A percentile compares a stretch with the other conserved stretches of the same genome.
These are phyloP conservation scores for Sebastes steindachneri DNA, from an alignment of 2,797 vertebrate species.

Conservation along the genomic window DNA sequence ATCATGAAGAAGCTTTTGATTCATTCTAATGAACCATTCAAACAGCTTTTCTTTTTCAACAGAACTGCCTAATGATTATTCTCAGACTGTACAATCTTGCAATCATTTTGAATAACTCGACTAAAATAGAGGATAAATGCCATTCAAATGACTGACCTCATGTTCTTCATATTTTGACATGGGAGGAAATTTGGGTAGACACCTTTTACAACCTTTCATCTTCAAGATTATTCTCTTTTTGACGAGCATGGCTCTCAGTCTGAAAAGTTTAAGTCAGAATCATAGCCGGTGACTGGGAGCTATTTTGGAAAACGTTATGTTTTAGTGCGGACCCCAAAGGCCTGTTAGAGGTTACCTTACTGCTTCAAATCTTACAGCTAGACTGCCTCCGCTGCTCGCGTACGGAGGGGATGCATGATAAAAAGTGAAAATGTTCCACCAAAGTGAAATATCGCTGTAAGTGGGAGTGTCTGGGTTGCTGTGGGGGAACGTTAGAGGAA, in stretches of 20 bases:
- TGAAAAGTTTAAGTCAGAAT: slow-evolving; percentile 58
- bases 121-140: slow-evolving; percentile 58
- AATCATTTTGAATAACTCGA: slow-evolving; percentile 57
- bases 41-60: slow-evolving; percentile 28
- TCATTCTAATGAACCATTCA: slow-evolving; percentile 68
- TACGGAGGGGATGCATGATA: slow-evolving; percentile 44
- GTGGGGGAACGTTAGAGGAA: slow-evolving; percentile 81
- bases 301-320: slow-evolving; percentile 58
- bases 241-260: slow-evolving; percentile 25
- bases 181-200: slow-evolving; percentile 25
- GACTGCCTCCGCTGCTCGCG: slow-evolving; percentile 53
- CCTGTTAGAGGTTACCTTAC: slow-evolving; percentile 57
- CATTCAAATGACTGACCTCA: slow-evolving; percentile 51
- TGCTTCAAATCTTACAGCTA: slow-evolving; percentile 42
- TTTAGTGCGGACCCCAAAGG: slow-evolving; percentile 45
- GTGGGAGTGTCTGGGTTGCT: slow-evolving; percentile 82
- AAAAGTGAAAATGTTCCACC: slow-evolving; percentile 72
- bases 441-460: slow-evolving; percentile 80
- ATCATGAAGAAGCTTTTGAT: slow-evolving; percentile 48
- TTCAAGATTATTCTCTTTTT: slow-evolving; percentile 14
- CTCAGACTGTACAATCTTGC: slow-evolving; percentile 49
- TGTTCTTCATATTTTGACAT: slow-evolving; percentile 46
- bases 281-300: slow-evolving; percentile 16
- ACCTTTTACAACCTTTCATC: slow-evolving; percentile 49
- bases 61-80: slow-evolving; percentile 62